These are phyloP conservation scores for Ochropacha duplaris DNA, from an alignment of 2,888 invertebrate species.

Conservation along the genomic window DNA sequence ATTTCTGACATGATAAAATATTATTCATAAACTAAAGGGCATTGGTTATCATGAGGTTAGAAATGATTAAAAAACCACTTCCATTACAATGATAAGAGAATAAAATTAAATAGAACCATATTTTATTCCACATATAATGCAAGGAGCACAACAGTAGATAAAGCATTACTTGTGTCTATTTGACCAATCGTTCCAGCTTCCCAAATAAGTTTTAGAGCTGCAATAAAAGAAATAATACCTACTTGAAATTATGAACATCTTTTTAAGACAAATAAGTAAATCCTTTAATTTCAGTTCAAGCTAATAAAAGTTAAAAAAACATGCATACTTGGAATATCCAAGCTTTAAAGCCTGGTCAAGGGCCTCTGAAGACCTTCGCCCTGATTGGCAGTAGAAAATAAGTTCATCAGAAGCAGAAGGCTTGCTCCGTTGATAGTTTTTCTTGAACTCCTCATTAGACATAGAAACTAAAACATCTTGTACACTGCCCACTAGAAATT, in stretches of 20 bases:
- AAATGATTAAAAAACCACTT: background rate
- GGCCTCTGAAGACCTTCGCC: conserved; percentile 63
- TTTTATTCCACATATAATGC: background rate
- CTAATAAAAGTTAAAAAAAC: background rate
- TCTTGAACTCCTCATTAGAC: conserved; percentile 68
- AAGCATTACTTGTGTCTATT: conserved; percentile 43
- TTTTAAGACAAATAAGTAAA: no score
- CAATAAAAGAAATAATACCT: conserved; percentile 32
- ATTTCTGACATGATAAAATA: background rate
- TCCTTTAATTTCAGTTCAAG: background rate
- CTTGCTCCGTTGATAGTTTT: conserved; percentile 58
- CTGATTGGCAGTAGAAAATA: conserved; percentile 74
- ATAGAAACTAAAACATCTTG: conserved; percentile 55
- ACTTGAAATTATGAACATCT: conserved; percentile 3
- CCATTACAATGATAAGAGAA: background rate
- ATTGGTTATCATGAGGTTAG: background rate
- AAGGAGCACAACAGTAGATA: background rate
- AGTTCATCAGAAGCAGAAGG: conserved; percentile 66
- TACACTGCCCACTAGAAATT: conserved; percentile 59
- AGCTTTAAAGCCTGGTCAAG: conserved; percentile 68
- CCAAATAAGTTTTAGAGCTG: conserved; percentile 76
- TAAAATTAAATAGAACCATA: background rate
- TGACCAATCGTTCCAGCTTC: conserved; percentile 79
- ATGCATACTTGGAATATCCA: conserved; percentile 68
- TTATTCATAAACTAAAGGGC: background rate